Conservation (phyloP, 2,113 vertebrate species). For the Pogona vitticeps region DNA sequence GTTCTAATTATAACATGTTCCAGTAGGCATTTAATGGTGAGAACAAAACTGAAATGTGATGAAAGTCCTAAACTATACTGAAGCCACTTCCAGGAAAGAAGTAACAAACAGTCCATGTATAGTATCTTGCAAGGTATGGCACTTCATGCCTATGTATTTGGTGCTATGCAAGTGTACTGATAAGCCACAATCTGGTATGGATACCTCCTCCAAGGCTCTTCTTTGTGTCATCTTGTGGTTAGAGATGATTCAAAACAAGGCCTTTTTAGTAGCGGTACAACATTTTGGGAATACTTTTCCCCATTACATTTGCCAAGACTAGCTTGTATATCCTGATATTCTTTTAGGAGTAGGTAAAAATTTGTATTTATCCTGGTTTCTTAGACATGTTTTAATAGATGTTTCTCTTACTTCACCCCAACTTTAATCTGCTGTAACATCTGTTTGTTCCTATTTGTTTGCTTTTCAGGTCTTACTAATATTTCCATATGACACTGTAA, state of each 20-base stretch:
- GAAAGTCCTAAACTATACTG: neutral
- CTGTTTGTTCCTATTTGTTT: neutral
- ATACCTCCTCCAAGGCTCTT: neutral
- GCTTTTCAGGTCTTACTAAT: neutral
- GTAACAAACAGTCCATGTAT: too few species aligned
- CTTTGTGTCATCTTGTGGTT: neutral
- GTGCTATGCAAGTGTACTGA: too few species aligned
- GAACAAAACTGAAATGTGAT: neutral
- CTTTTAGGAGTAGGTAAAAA: neutral
- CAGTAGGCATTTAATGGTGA: neutral
- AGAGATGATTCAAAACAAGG: neutral
- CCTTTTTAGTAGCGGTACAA: neutral
- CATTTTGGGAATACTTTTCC: neutral
- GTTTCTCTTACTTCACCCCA: neutral
- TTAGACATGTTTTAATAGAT: neutral
- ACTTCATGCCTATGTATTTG: neutral
- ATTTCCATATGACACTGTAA: constrained; percentile 3
- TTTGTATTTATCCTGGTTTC: neutral
- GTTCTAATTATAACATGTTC: neutral
- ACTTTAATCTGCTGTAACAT: neutral
- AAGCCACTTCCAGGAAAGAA: neutral
- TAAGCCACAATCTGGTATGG: neutral
- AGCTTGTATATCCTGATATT: neutral
- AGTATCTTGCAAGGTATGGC: neutral
- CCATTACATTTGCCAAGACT: neutral